Conservation (phyloP, 2,888 invertebrate species). For the Parochlus steinenii region DNA sequence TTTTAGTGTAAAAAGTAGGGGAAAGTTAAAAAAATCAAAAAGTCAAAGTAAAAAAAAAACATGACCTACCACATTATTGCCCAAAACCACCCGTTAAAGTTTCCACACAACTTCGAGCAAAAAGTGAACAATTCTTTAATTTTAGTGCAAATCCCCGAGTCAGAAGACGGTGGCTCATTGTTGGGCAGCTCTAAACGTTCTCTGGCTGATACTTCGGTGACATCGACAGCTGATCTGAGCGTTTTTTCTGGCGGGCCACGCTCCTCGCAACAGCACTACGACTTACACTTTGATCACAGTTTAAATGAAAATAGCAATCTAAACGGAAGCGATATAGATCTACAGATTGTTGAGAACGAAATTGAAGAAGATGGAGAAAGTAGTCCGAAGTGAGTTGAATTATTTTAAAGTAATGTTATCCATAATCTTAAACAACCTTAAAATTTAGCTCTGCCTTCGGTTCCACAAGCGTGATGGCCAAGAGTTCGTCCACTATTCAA, state of each 20-base stretch:
- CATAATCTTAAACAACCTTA: background rate
- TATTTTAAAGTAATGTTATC: background rate
- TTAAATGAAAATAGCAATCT: constrained; percentile 14
- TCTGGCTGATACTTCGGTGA: constrained; percentile 67
- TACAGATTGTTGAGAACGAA: constrained; percentile 12
- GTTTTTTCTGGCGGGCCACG: constrained; percentile 49
- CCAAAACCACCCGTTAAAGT: no score
- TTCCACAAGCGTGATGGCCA: constrained; percentile 11
- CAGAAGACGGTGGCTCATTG: constrained; percentile 49
- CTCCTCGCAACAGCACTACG: constrained; percentile 15
- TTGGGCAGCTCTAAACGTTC: constrained; percentile 58
- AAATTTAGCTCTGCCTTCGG: background rate
- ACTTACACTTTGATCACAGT: constrained; percentile 16
- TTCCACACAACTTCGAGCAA: no score
- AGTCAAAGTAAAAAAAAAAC: no score
- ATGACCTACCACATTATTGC: no score
- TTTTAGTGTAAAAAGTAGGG: no score
- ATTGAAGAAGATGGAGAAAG: constrained; percentile 16
- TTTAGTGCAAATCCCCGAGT: constrained; percentile 15
- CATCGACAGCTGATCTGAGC: constrained; percentile 66
- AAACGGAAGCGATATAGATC: constrained; percentile 9
- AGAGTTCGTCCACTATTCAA: constrained; percentile 11
- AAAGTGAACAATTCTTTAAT: no score
- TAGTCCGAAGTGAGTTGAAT: constrained; percentile 16
- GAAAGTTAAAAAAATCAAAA: no score